These are phyloP conservation scores for Alca torda DNA, from an alignment of 2,797 vertebrate species.

Conservation along the genomic window DNA sequence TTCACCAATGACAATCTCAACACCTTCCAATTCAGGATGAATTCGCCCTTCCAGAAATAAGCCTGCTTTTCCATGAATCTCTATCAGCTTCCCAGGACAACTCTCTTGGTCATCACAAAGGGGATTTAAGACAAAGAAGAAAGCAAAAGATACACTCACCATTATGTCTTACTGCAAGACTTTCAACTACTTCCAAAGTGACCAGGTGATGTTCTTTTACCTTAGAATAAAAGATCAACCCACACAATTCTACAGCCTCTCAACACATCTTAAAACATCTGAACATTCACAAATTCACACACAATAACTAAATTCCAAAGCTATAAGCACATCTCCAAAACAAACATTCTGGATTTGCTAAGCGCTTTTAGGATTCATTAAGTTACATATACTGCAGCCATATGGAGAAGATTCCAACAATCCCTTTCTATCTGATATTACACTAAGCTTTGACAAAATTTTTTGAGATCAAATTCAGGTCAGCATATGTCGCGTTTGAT, in stretches of 20 bases:
- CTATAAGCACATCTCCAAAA: neutral
- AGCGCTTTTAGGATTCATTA: neutral
- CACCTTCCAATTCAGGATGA: constrained; percentile 89
- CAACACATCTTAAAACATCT: neutral
- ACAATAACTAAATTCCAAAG: neutral
- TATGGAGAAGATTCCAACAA: neutral
- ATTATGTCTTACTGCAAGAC: neutral
- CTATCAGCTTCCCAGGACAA: constrained; percentile 93
- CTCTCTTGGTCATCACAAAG: constrained; percentile 78
- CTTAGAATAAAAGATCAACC: neutral
- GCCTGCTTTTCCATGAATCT: constrained; percentile 91
- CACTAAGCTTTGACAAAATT: neutral
- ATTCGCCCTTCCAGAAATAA: constrained; percentile 92
- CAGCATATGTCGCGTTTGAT: neutral
- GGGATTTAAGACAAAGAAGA: constrained; percentile 22
- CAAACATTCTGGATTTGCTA: neutral
- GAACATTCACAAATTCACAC: neutral
- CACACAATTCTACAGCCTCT: neutral
- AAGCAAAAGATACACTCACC: neutral
- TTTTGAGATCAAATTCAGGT: neutral
- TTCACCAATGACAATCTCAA: constrained; percentile 93
- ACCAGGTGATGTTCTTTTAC: neutral
- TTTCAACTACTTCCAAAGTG: neutral
- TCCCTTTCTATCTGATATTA: neutral
- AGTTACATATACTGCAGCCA: neutral